phyloP scores from a whole-genome alignment of 2,888 invertebrate genomes.

The Melanargia galathea region DNA sequence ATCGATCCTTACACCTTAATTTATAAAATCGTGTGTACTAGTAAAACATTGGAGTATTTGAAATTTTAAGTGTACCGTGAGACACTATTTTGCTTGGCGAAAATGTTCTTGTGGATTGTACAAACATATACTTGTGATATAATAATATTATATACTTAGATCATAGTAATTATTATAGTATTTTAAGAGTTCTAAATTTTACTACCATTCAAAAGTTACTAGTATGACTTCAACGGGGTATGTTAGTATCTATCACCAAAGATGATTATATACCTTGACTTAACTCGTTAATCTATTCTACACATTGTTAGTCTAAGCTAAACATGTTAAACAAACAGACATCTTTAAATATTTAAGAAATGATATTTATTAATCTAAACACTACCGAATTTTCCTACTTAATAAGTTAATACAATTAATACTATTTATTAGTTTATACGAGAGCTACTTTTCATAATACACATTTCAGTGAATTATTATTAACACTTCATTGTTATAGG shows the following conservation, averaged over 20 bases:
- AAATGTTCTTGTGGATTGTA: slow-evolving; percentile 57
- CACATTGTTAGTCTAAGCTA: slow-evolving; percentile 80
- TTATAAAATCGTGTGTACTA: slow-evolving; percentile 61
- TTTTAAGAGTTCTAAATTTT: slow-evolving; percentile 61
- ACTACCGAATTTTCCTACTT: slow-evolving; percentile 72
- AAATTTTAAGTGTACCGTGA: slow-evolving; percentile 67
- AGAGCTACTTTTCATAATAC: slow-evolving; percentile 62
- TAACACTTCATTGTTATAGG: slow-evolving; percentile 60
- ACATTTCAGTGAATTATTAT: slow-evolving; percentile 50
- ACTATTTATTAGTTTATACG: slow-evolving; percentile 74
- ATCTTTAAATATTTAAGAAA: slow-evolving; percentile 77
- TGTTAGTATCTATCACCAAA: slow-evolving; percentile 69
- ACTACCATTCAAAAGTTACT: slow-evolving; percentile 65
- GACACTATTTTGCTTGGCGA: slow-evolving; percentile 83
- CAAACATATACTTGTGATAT: slow-evolving; percentile 53
- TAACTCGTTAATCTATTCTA: slow-evolving; percentile 77
- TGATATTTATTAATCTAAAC: slow-evolving; percentile 79
- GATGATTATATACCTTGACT: slow-evolving; percentile 55
- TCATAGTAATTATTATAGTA: slow-evolving; percentile 57
- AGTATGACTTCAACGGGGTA: slow-evolving; percentile 68
- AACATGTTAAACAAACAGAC: slow-evolving; percentile 83
- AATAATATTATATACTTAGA: slow-evolving; percentile 54
- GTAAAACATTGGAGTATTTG: slow-evolving; percentile 48
- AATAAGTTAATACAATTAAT: slow-evolving; percentile 78
- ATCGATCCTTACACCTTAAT: slow-evolving; percentile 76